Base-by-base conservation (phyloP, 2,797 vertebrate genomes). In the Salarias fasciatus region DNA sequence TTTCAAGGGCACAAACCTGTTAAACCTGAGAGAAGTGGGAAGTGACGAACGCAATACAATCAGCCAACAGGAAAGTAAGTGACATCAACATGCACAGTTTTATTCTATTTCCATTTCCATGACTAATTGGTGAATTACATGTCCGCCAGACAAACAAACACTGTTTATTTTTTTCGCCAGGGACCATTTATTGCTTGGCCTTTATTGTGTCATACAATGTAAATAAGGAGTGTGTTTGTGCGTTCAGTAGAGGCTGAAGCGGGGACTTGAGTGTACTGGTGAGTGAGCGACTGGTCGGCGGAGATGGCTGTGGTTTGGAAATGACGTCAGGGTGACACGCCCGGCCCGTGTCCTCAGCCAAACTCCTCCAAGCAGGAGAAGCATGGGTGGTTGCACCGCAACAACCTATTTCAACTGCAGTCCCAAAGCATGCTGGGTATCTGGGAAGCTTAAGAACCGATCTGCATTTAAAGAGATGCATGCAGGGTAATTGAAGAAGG, bases 351-450 rank as follows among this genome's bases (percentile, higher is more conserved):
- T 79, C 74, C 77, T 72, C 63, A 42, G 75, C 59, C 63, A 52
- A 57, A 56, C 66, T 79, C 77, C 63, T 77, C 77, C 76, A 44
- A 52, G 49, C 53, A 70, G 70, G 48, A 77, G 70, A 48, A 77
- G 64, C 48, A 40, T 0, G 47, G 54, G 43, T 61, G 69, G 69
- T 53, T 10, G 57, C 49, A 57, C 70, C 73, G 73, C 73, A 79
- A 79, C 75, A 69, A 77, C 69, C 75, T 89, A 92, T 72, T 90
- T 85, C 86, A 91, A 71, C 79, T 86, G 87, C 77, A 93, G 86
- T 73, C 83, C 87, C 84, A 92, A 89, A 83, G 88, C 84, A 89
- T 91, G 87, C 87, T 92, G 92, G 86, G 83, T 86, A 86, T 92
- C 90, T 84, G 89, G 87, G 73, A 86, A 88, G 82, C 75, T 86